Percentiles rank a stretch among this genome's conserved stretches.
Conservation (phyloP, 1,140 invertebrate species). For the Adoxophyes honmai region DNA sequence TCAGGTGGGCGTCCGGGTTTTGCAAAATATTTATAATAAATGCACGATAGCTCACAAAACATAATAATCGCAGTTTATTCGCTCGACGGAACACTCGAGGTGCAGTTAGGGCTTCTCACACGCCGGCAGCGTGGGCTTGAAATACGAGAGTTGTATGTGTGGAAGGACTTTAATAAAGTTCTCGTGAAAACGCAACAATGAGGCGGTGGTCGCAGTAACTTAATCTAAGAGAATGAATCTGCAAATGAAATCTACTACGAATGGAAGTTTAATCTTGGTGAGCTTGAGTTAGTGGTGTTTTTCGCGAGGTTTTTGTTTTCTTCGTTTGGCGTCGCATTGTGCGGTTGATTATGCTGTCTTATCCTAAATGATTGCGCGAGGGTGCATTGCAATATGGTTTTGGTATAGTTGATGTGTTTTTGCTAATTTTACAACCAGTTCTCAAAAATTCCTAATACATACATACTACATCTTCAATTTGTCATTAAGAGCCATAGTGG, state of each 20-base stretch:
- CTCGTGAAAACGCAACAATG: slow-evolving; percentile 64
- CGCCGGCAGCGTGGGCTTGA: slow-evolving; percentile 39
- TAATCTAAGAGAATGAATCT: slow-evolving; percentile 67
- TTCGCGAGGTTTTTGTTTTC: slow-evolving; percentile 11
- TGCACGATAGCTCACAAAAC: slow-evolving; percentile 30
- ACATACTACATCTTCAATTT: too few relatives aligned
- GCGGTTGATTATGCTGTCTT: slow-evolving; percentile 11
- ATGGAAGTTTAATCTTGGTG: slow-evolving; percentile 49
- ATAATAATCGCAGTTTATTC: slow-evolving; percentile 48
- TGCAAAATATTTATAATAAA: slow-evolving; percentile 24
- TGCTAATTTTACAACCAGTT: too few relatives aligned
- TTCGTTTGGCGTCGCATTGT: slow-evolving; percentile 6
- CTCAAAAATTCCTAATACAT: too few relatives aligned
- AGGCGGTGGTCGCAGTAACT: slow-evolving; percentile 51
- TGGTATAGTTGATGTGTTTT: not conserved
- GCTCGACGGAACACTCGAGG: slow-evolving; percentile 23
- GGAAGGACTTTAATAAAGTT: slow-evolving; percentile 60
- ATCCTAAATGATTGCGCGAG: not conserved
- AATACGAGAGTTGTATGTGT: slow-evolving; percentile 45
- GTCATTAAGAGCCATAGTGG: too few relatives aligned
- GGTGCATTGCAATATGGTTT: not conserved
- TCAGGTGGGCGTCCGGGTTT: slow-evolving; percentile 19
- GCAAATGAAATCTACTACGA: slow-evolving; percentile 58
- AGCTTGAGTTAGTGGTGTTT: slow-evolving; percentile 27
- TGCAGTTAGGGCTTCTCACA: slow-evolving; percentile 23